Evolutionary conservation across 1,140 invertebrate genomes (phyloP), one percentile per base, ranked within the genome.

Genomic region (Delia radicum): DNA sequence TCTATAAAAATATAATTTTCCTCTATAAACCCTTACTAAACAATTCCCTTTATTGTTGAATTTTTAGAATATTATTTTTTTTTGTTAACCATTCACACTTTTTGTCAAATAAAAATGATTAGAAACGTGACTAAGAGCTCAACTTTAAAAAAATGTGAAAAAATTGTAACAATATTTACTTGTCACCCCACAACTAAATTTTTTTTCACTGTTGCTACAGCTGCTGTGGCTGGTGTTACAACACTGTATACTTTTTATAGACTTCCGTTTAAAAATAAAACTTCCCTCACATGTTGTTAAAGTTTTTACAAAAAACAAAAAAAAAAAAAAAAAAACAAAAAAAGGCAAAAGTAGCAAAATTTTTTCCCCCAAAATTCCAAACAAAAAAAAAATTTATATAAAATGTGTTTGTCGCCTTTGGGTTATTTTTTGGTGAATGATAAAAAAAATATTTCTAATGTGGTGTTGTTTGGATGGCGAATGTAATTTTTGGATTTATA

Each of bases 51-150:
- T 55, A 6, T 55, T 55, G n/a, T 55, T 21, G 18, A 21, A 21
- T 18, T 55, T 55, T 55, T 55, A 5, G 15, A 42, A 42, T 42
- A 42, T 42, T 42, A 42, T 42, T 42, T 55, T 55, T 55, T 55
- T 21, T 18, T 5, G n/a, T 21, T 8, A 55, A 55, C n/a, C 18
- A 55, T 55, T 55, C 48, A 55, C 48, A 55, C 48, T 55, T 55
- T 55, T 55, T 55, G 48, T 67, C 63, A 67, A 67, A 67, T 67
- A 67, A 67, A 67, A 67, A 67, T 67, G 63, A 67, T 67, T 67
- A 67, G 63, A 67, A 67, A 67, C 63, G 63, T 67, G 63, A 67
- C 63, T 67, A 67, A 67, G 63, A 29, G 63, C 29, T 29, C 63
- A 31, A 67, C 48, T 55, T 55, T 55, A 21, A 55, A 55, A 55